phyloP scores from a whole-genome alignment of 2,888 invertebrate genomes.

The Drosophila monieri region DNA sequence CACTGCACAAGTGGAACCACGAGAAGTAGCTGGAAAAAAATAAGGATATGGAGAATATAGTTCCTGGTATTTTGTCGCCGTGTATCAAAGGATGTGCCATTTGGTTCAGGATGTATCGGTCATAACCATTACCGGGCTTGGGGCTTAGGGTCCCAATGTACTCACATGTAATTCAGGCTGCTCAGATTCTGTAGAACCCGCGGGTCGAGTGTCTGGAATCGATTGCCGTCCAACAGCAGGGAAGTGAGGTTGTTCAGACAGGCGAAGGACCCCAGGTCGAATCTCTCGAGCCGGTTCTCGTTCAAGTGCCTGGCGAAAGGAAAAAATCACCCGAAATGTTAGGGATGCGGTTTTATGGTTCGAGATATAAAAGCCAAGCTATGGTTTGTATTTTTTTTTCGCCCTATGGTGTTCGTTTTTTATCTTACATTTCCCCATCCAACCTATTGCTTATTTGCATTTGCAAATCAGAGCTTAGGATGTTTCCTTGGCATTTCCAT shows the following conservation, averaged over 20 bases:
- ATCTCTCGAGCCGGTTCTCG: conserved; percentile 83
- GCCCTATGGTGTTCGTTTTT: neutral
- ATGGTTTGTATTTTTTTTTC: neutral
- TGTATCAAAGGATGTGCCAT: neutral
- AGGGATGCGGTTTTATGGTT: conserved; percentile 24
- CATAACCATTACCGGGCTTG: neutral
- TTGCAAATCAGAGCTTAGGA: conserved; percentile 20
- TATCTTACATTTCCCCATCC: conserved; percentile 1
- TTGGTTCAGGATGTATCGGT: neutral
- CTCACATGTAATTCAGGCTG: conserved; percentile 85
- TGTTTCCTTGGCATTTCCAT: neutral
- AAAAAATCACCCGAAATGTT: conserved; percentile 7
- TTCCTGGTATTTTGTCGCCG: no score
- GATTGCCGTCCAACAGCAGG: conserved; percentile 82
- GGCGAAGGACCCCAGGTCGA: conserved; percentile 83
- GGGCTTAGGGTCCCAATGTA: neutral
- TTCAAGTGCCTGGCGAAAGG: conserved; percentile 83
- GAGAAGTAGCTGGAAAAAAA: conserved; percentile 85
- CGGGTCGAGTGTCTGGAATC: conserved; percentile 82
- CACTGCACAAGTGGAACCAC: conserved; percentile 86
- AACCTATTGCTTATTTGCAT: conserved; percentile 37
- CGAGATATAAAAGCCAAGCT: conserved; percentile 36
- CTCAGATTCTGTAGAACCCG: conserved; percentile 82
- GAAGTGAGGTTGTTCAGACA: conserved; percentile 84
- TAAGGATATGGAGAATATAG: neutral